Evolutionary conservation across 2,797 vertebrate genomes (phyloP).

Genomic region (Eremophila alpestris): DNA sequence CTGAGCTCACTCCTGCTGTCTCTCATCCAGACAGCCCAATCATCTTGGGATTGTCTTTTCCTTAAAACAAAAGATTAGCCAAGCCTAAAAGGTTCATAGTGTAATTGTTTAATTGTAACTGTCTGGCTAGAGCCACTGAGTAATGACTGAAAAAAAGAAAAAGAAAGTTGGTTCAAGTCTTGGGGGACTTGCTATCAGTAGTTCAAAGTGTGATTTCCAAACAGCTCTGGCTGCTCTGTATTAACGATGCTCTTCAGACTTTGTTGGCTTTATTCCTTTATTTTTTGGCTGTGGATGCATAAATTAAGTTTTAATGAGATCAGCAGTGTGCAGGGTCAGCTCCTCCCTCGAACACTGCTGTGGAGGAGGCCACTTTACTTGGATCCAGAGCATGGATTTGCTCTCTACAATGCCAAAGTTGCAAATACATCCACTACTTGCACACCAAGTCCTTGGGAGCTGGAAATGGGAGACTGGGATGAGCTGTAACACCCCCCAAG

Average conservation of each 20-base stretch:
- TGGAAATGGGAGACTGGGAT: background rate
- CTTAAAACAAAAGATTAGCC: background rate
- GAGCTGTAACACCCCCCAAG: fast-evolving
- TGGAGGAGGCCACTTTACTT: background rate
- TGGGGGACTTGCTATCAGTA: background rate
- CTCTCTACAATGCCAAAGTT: background rate
- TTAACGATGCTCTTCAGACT: fast-evolving
- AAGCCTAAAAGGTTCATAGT: background rate
- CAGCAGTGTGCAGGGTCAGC: background rate
- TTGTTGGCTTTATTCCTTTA: background rate
- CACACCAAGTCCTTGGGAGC: fast-evolving
- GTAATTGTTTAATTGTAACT: background rate
- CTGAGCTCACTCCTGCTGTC: background rate
- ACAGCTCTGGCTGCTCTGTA: background rate
- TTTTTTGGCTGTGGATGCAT: background rate
- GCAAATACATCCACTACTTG: fast-evolving
- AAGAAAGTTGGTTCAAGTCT: background rate
- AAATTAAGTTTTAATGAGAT: background rate
- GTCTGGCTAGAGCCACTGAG: background rate
- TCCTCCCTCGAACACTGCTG: background rate
- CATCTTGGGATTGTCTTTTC: background rate
- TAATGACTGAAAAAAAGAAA: background rate
- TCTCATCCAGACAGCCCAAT: background rate
- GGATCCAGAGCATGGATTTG: background rate
- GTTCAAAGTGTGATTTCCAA: background rate